phyloP scores from a whole-genome alignment of 2,888 invertebrate species.

The Stenichneumon culpator region DNA sequence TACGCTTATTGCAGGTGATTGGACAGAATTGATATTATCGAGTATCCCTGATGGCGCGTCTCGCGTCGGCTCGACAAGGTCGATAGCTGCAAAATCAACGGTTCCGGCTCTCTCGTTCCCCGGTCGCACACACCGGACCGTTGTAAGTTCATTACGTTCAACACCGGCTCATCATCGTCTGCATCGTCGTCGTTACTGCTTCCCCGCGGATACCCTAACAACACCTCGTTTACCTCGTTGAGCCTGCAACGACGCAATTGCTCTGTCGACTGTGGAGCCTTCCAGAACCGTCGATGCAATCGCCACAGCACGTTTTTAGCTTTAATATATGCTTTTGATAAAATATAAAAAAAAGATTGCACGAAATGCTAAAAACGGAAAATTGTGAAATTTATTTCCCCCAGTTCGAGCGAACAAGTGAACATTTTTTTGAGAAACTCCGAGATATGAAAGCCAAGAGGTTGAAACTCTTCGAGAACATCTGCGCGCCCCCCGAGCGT shows the following conservation, averaged over 20 bases:
- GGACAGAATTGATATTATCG: not conserved
- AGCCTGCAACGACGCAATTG: conserved; percentile 59
- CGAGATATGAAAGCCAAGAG: not conserved
- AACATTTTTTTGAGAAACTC: not conserved
- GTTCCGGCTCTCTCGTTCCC: conserved; percentile 18
- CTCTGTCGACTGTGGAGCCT: conserved; percentile 19
- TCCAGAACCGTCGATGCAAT: conserved; percentile 49
- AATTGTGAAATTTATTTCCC: not conserved
- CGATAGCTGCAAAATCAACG: conserved; percentile 14
- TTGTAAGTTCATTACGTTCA: conserved; percentile 41
- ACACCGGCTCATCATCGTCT: conserved; percentile 39
- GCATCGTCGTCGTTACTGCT: conserved; percentile 14
- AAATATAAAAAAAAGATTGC: not conserved
- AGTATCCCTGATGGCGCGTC: not conserved
- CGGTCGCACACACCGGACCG: not conserved
- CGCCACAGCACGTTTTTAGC: not conserved
- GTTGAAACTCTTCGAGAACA: conserved; percentile 5
- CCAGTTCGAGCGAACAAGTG: not conserved
- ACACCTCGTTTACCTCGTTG: conserved; percentile 56
- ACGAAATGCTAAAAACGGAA: not conserved
- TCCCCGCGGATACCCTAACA: conserved; percentile 7
- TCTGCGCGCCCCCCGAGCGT: conserved; percentile 24
- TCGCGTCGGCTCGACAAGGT: conserved; percentile 13
- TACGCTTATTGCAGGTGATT: not conserved
- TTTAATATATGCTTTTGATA: not conserved